Percentiles rank a stretch among this genome's conserved stretches.
Evolutionary conservation across 2,888 invertebrate genomes (phyloP).

Genomic region (Pollenia amentaria): DNA sequence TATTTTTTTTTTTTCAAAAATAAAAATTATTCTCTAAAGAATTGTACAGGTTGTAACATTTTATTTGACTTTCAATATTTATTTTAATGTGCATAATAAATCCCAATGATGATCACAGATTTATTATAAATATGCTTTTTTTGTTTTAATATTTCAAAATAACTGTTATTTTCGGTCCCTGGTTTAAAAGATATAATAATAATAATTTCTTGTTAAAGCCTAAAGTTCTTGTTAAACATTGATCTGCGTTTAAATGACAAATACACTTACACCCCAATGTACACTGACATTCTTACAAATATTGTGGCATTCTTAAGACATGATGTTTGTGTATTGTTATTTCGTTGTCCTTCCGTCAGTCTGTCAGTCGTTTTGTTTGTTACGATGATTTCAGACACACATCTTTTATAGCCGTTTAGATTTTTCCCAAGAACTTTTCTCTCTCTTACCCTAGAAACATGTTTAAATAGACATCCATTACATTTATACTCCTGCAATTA

Average conservation of each 20-base stretch:
- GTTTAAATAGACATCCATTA: neutral
- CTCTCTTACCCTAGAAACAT: neutral
- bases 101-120: too few relatives aligned
- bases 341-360: neutral
- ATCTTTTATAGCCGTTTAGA: neutral
- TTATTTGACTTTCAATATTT: too few relatives aligned
- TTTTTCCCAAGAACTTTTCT: neutral
- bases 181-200: too few relatives aligned
- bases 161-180: too few relatives aligned
- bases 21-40: too few relatives aligned
- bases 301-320: conserved; percentile 16
- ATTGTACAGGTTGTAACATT: too few relatives aligned
- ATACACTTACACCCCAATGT: neutral
- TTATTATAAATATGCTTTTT: too few relatives aligned
- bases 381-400: neutral
- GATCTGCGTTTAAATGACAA: neutral
- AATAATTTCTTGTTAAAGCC: conserved; percentile 23
- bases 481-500: conserved; percentile 10
- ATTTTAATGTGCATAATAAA: too few relatives aligned
- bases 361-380: neutral
- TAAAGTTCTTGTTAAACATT: conserved; percentile 3
- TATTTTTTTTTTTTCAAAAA: too few relatives aligned
- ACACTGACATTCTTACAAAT: neutral
- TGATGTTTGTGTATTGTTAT: too few relatives aligned
- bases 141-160: too few relatives aligned